Base-by-base conservation (phyloP, 2,888 invertebrate species). In the Yponomeuta malinellus region DNA sequence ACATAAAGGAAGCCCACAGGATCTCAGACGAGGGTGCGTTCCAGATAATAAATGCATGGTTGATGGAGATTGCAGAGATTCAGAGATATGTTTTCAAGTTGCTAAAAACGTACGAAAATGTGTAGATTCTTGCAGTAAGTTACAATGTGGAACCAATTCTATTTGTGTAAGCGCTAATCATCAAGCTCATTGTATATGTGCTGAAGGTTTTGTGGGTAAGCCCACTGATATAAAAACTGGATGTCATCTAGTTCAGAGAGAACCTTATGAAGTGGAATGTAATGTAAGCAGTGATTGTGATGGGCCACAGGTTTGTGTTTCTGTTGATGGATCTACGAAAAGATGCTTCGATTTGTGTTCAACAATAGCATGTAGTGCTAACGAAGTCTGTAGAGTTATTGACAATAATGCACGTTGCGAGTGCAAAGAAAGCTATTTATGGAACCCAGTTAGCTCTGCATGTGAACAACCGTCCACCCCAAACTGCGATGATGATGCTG, bases 141-240 rank as follows among this genome's bases (percentile, higher is more conserved):
- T 96, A 52, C 97, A 97, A 78, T 98, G 98, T 82, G 98, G 98
- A 12, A 97, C 97, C 0, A 98, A 98, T 84, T 97, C 98, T 3
- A 86, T 97, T 1, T 98, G 98, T 82, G 94, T 97, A 9, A 95
- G 96, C 23, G 95, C 96, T 78, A 95, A 96, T 79, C 98, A 98
- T 84, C 94, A 96, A 74, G 96, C 97, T 1, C 95, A 96, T 52
- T 98, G 98, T 81, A 95, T 97, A 73, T 98, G 98, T 81, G 93
- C 95, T 37, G 96, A 97, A 73, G 97, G 96, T 0, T 97, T 95
- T 81, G 88, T 93, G 70, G 98, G 98, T 48, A 96, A 96, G 85
- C 97, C 98, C 0, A 95, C 95, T 75, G 96, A 98, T 83, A 90
- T 97, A 31, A 93, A 94, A 73, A 88, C 93, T 6, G 98, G 98